These are phyloP conservation scores for Panagrolaimus sp. DNA, from an alignment of 1,140 invertebrate species.

Conservation along the genomic window DNA sequence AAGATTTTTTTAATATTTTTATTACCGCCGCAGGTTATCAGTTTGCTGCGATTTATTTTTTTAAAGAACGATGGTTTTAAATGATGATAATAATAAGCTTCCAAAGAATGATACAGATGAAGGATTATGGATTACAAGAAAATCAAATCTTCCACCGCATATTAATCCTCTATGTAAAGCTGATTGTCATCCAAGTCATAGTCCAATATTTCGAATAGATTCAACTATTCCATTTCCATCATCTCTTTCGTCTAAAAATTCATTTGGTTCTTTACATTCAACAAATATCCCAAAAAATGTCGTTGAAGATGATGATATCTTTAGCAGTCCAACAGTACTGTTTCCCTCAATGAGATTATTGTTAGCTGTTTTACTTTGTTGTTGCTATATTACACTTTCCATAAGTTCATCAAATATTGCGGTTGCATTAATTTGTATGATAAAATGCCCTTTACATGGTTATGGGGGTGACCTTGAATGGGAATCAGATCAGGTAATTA, in stretches of 20 bases:
- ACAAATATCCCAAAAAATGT: not conserved
- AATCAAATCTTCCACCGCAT: not conserved
- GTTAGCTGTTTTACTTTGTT: slow-evolving; percentile 51
- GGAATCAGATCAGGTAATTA: slow-evolving; percentile 47
- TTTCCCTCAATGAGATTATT: slow-evolving; percentile 57
- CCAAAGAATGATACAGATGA: too few species aligned
- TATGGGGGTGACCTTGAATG: slow-evolving; percentile 54
- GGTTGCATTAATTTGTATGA: slow-evolving; percentile 59
- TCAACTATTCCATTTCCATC: slow-evolving; percentile 8
- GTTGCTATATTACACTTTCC: slow-evolving; percentile 57
- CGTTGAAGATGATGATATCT: slow-evolving; percentile 29
- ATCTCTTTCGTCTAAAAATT: slow-evolving; percentile 16
- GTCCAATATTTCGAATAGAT: slow-evolving; percentile 40
- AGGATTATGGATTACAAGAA: too few species aligned
- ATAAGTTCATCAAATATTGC: slow-evolving; percentile 56
- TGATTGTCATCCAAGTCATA: slow-evolving; percentile 33
- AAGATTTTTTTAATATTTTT: too few species aligned
- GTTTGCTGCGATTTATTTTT: too few species aligned
- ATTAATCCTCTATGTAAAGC: not conserved
- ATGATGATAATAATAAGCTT: too few species aligned
- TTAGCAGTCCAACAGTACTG: slow-evolving; percentile 26
- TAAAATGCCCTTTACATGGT: slow-evolving; percentile 55
- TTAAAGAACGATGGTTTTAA: too few species aligned
- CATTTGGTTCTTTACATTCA: not conserved
- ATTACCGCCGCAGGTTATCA: too few species aligned